phyloP scores from a whole-genome alignment of 2,888 invertebrate genomes.

The Archips xylosteana region DNA sequence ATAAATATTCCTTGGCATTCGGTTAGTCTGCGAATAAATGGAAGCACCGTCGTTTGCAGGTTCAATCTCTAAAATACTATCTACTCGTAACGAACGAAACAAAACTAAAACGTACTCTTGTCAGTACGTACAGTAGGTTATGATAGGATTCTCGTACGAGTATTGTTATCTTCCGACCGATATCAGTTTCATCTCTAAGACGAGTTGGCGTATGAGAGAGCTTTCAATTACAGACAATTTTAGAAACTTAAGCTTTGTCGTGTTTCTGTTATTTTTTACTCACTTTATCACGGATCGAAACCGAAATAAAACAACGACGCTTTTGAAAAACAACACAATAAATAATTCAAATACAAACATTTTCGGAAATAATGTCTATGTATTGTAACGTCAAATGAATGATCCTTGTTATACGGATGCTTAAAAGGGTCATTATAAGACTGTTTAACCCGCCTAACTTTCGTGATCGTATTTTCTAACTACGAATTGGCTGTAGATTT shows the following conservation, averaged over 20 bases:
- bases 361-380: too few relatives aligned
- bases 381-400: too few relatives aligned
- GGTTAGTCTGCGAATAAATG: slow-evolving; percentile 19
- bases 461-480: too few relatives aligned
- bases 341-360: too few relatives aligned
- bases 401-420: too few relatives aligned
- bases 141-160: background rate
- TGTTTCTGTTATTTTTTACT: background rate
- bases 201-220: background rate
- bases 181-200: background rate
- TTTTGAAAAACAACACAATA: too few relatives aligned
- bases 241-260: background rate
- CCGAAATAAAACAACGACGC: too few relatives aligned
- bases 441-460: too few relatives aligned
- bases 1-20: slow-evolving; percentile 23
- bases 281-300: too few relatives aligned
- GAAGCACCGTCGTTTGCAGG: slow-evolving; percentile 11
- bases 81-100: slow-evolving; percentile 2
- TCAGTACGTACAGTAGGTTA: background rate
- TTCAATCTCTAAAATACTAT: slow-evolving; percentile 19
- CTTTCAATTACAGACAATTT: background rate
- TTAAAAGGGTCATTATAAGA: too few relatives aligned
- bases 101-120: background rate
- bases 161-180: background rate
- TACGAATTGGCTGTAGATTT: too few relatives aligned